Evolutionary conservation across 2,888 invertebrate genomes (phyloP), one percentile per base, ranked within the genome.

Genomic region (Andrena trimmerana): DNA sequence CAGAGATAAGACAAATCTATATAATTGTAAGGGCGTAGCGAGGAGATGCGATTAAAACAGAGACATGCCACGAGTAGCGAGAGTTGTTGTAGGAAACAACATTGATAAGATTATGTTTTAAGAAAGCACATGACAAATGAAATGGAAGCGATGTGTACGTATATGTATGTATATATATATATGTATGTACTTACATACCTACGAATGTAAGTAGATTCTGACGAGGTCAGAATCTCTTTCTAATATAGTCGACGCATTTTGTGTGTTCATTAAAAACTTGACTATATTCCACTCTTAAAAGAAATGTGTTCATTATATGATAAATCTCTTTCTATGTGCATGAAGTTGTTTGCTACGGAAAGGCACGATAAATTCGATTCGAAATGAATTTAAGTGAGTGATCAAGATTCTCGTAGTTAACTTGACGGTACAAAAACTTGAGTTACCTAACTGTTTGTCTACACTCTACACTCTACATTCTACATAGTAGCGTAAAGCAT

Each of bases 251-350:
- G 62, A 73, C 42, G 73, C 69, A 75, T 82, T 78, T 82, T 68
- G 71, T 84, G 84, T 82, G 84, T 84, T 84, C 84, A 78, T 68
- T 82, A 52, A 78, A 42, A 42, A 59, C 65, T 82, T 54, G 78
- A 68, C 82, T 84, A 69, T 75, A 84, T 75, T 78, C 48, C 82
- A 82, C 65, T 84, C 63, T 82, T 75, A 52, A 82, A 50, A 69
- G 33, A 82, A 82, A 84, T 84, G 84, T 84, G 84, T 84, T 84
- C 84, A 84, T 78, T 84, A 78, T 78, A 72, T 68, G 66, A 82
- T 82, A 84, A 78, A 78, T 78, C 74, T 74, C 81, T 84, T 83
- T 84, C 79, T 84, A 84, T 62, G 24, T 78, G 48, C 62, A 74
- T 78, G 68, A 63, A 73, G 42, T 67, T 54, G 72, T 76, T 78